Evolutionary conservation across 2,113 vertebrate genomes (phyloP), one percentile per base, ranked within the genome.

Genomic region (Sylvia atricapilla): DNA sequence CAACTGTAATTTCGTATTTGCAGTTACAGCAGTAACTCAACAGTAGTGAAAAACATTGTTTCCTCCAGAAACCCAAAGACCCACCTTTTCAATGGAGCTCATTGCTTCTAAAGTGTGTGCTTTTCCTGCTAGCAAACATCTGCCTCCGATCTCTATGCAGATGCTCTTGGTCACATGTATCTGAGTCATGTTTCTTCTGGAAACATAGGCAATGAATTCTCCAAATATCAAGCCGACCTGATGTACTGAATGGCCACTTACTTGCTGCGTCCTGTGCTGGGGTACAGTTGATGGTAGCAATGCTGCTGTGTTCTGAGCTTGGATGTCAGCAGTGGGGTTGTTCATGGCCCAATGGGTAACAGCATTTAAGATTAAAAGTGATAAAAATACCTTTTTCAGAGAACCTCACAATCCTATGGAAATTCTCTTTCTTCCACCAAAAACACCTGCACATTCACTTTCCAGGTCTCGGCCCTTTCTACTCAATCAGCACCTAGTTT

Each of bases 121-220:
- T 85, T 82, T 82, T 62, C 62, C 69, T 60, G 19, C 62, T 72
- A 46, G 87, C 74, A 95, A 89, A 87, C 74, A 79, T 78, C 89
- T 83, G 55, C 44, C 70, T 94, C 62, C 63, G 47, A 11, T 93
- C 89, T 76, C 46, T 94, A 1, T 94, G 70, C 87, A 90, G 46
- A 85, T 87, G 33, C 47, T 85, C 67, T 87, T 73, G 58, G 79
- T 94, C 78, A 67, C 78, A 15, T 89, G 53, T 39, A 18, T 91
- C 58, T 80, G 89, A 95, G 69, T 92, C 74, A 50, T 62, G 43
- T 70, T 85, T 22, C 84, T 84, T 87, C 33, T 91, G 66, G 46
- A 87, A 91, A 53, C 25, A 16, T 7, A n/a, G n/a, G n/a, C 87
- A 47, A 22, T 62, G 41, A 53, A 78, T 91, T 85, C 74, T 89